Evolutionary conservation across 2,888 invertebrate genomes (phyloP), one percentile per base, ranked within the genome.

Genomic region (Hypolimnas misippus): DNA sequence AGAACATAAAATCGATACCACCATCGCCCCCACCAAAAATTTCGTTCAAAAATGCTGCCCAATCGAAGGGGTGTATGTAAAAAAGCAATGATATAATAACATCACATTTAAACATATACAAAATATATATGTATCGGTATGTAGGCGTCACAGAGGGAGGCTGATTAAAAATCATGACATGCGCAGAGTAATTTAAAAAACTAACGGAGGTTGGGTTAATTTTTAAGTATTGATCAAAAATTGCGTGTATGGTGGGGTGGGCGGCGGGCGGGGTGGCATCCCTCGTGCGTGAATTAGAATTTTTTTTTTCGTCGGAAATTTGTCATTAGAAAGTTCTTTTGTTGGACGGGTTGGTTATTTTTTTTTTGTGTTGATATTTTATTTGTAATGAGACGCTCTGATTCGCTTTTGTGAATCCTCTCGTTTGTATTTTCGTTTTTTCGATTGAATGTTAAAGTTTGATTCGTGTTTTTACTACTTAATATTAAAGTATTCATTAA

Each of bases 151-250:
- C 84, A 82, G 83, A 80, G 84, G 82, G 79, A 76, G 79, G 71
- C 87, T 91, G 91, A 92, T 92, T 92, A 91, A 91, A 92, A 91
- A 87, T 87, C 90, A 91, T 90, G 91, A 91, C 91, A 92, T 92
- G 91, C 91, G 91, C 91, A 92, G 87, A 87, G 78, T 90, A 89
- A 88, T 88, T 92, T 88, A 90, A 92, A 49, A 91, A 91, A 91
- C 91, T 91, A 91, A 84, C 83, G 83, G 87, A 86, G 88, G 87
- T 81, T 83, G 89, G 87, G 90, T 92, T 91, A 92, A 92, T 92
- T 92, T 92, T 92, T 92, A 92, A 92, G 91, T 92, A 92, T 91
- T 91, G 91, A 92, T 91, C 90, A 92, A 90, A 91, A 91, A 91
- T 90, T 91, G 90, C 89, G 89, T 90, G 81, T 83, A 79, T 79